Evolutionary conservation across 2,113 vertebrate genomes (phyloP).

Genomic region (Butorides virescens): DNA sequence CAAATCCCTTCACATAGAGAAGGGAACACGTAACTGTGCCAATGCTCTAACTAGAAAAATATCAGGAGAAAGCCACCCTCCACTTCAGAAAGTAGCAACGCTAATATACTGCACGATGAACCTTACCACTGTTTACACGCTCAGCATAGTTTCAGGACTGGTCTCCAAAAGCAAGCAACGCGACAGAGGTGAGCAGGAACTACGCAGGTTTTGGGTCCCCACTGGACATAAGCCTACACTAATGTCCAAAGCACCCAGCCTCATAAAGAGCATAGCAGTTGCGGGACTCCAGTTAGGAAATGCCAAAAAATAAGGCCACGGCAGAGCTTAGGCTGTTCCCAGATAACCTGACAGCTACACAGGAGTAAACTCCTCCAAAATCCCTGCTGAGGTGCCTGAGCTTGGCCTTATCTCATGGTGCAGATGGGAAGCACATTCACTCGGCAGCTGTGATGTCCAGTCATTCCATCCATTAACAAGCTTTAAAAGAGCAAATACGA

Average conservation of each 20-base stretch:
- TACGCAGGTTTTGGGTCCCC: too few species aligned
- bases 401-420: not conserved
- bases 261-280: not conserved
- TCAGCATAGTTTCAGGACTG: not conserved
- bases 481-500: not conserved
- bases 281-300: not conserved
- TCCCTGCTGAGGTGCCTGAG: not conserved
- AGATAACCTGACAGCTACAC: not conserved
- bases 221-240: fast-evolving
- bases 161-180: not conserved
- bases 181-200: not conserved
- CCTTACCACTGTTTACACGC: not conserved
- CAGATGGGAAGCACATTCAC: not conserved
- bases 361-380: not conserved
- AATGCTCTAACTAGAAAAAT: not conserved
- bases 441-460: not conserved
- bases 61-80: fast-evolving
- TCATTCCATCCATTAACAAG: not conserved
- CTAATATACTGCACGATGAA: not conserved
- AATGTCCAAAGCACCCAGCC: not conserved
- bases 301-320: not conserved
- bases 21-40: not conserved
- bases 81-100: not conserved
- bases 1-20: not conserved
- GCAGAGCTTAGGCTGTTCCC: not conserved